Evolutionary conservation across 2,113 vertebrate genomes (phyloP).

Genomic region (Sinosuthora webbiana): DNA sequence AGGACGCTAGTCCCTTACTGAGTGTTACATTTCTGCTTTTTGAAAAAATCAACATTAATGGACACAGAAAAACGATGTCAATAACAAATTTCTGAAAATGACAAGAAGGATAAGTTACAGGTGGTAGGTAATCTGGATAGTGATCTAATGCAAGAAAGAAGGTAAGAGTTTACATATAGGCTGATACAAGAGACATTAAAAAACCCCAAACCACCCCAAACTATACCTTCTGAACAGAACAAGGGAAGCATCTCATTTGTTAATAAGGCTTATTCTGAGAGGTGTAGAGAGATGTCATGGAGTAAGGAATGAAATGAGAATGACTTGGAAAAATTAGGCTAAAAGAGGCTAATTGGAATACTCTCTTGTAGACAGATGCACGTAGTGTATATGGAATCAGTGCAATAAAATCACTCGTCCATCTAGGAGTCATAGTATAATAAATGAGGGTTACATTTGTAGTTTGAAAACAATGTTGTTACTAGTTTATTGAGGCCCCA

Average conservation of each 20-base stretch:
- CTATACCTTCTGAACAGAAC: not conserved
- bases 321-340: not conserved
- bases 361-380: not conserved
- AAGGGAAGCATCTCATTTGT: not conserved
- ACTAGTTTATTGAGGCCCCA: not conserved
- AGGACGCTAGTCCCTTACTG: not conserved
- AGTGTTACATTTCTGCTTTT: not conserved
- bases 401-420: not conserved
- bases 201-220: not conserved
- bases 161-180: not conserved
- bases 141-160: not conserved
- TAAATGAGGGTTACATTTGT: not conserved
- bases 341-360: not conserved
- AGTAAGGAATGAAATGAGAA: not conserved
- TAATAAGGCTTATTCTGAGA: not conserved
- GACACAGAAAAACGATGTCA: not conserved
- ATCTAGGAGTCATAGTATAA: not conserved
- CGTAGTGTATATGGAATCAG: not conserved
- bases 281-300: not conserved
- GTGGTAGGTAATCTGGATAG: not conserved
- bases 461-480: not conserved
- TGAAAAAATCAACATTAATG: not conserved
- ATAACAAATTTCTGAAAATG: not conserved
- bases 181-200: not conserved
- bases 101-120: not conserved